Conservation (phyloP, 1,140 invertebrate genomes). For the Stenopsyche tienmushanensis region DNA sequence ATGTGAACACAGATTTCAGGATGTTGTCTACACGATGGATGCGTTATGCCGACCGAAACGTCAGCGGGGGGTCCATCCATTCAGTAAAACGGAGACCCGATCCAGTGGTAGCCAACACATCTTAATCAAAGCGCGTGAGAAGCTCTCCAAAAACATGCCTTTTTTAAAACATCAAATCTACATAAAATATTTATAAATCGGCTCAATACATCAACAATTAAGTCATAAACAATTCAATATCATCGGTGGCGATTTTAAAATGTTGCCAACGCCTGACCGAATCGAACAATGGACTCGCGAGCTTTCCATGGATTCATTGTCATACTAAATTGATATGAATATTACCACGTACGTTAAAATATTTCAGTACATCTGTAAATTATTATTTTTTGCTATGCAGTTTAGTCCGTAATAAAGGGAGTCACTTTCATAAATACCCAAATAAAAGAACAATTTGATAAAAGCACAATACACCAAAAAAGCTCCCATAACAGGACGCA, state of each 20-base stretch:
- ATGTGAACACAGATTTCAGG: constrained; percentile 39
- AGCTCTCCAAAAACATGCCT: too few species aligned
- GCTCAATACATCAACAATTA: too few species aligned
- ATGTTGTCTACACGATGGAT: constrained; percentile 36
- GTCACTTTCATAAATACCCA: not conserved
- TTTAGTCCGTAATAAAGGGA: not conserved
- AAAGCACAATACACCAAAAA: too few species aligned
- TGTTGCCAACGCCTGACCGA: constrained; percentile 11
- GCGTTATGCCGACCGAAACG: constrained; percentile 21
- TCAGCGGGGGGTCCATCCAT: constrained; percentile 15
- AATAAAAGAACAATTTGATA: too few species aligned
- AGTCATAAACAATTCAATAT: too few species aligned
- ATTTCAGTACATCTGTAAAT: constrained; percentile 11
- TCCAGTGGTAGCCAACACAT: not conserved
- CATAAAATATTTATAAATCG: too few species aligned
- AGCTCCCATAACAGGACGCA: too few species aligned
- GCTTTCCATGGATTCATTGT: constrained; percentile 24
- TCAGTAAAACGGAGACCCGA: constrained; percentile 1
- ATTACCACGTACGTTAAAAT: constrained; percentile 13
- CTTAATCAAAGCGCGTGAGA: not conserved
- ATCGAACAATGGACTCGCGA: constrained; percentile 17
- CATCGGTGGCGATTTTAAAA: not conserved
- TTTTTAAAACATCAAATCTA: too few species aligned
- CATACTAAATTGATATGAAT: constrained; percentile 31
- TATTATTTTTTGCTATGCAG: not conserved